Conservation (phyloP, 2,113 vertebrate species). For the Hylia prasina region DNA sequence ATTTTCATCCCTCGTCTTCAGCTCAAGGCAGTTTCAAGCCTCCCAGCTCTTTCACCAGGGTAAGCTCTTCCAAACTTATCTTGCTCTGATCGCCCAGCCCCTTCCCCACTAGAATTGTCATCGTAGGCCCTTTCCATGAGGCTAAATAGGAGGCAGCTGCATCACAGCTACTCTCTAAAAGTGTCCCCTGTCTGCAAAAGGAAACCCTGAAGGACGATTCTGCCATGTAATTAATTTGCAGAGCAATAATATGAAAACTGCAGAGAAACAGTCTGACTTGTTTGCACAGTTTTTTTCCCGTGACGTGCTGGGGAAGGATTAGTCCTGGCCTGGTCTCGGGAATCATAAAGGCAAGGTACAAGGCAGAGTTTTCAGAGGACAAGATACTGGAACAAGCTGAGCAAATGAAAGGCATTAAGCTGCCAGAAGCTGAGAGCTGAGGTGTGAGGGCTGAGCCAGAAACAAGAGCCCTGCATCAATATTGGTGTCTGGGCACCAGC, state of each 20-base stretch:
- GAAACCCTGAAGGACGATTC: not conserved
- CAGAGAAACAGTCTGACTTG: not conserved
- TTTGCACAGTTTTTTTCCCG: not conserved
- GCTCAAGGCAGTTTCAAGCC: not conserved
- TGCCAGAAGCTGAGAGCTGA: not conserved
- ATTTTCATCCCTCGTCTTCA: not conserved
- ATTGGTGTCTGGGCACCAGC: not conserved
- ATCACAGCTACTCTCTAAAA: not conserved
- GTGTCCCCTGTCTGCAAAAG: not conserved
- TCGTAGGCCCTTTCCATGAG: not conserved
- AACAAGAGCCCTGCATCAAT: not conserved
- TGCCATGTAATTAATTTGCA: not conserved
- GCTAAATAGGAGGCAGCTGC: not conserved
- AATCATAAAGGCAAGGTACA: not conserved
- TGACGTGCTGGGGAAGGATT: not conserved
- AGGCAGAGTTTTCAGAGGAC: not conserved
- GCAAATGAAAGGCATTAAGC: not conserved
- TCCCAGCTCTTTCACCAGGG: not conserved
- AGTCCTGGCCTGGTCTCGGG: not conserved
- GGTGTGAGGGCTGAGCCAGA: not conserved
- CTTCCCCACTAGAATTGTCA: not conserved
- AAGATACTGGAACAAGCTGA: not conserved
- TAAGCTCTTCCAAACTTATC: not conserved
- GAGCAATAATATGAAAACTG: not conserved
- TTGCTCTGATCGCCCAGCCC: rapidly evolving